These are phyloP conservation scores for Cassiopea andromeda DNA, from an alignment of 30 jellyfish, hydroid and myxozoan genomes.

Conservation along the genomic window DNA sequence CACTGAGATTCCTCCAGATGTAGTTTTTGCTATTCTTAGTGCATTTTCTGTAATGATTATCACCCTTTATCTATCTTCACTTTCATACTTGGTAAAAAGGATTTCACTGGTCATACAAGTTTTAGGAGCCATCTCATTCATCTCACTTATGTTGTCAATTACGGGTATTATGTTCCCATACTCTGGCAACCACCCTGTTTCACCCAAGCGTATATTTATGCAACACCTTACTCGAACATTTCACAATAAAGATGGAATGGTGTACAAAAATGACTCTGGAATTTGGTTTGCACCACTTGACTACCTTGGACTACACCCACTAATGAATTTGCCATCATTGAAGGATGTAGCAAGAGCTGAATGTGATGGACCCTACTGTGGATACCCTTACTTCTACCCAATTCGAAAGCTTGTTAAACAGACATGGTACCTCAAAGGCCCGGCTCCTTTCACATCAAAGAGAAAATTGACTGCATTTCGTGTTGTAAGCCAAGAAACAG, in stretches of 20 bases:
- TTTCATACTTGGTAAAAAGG: constrained; percentile 30
- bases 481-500: constrained; percentile 21
- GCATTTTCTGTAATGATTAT: constrained; percentile 41
- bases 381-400: constrained; percentile 83
- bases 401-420: constrained; percentile 58
- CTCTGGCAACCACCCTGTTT: constrained; percentile 69
- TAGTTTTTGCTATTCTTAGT: constrained; percentile 70
- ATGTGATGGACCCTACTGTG: constrained; percentile 95
- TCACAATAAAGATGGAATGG: constrained; percentile 74
- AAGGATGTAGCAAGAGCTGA: constrained; percentile 56
- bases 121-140: constrained; percentile 34
- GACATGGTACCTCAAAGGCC: constrained; percentile 69
- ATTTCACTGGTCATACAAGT: constrained; percentile 4
- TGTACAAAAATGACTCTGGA: constrained; percentile 89
- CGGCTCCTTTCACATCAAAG: constrained; percentile 44
- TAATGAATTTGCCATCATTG: constrained; percentile 61
- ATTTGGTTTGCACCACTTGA: constrained; percentile 94
- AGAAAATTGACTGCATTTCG: constrained; percentile 40
- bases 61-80: constrained; percentile 55
- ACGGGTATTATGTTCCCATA: constrained; percentile 81
- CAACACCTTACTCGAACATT: constrained; percentile 90
- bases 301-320: constrained; percentile 72
- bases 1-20: constrained; percentile 85
- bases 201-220: constrained; percentile 88
- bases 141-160: constrained; percentile 61